Base-by-base conservation (phyloP, 2,797 vertebrate species). In the Megalops cyprinoides region DNA sequence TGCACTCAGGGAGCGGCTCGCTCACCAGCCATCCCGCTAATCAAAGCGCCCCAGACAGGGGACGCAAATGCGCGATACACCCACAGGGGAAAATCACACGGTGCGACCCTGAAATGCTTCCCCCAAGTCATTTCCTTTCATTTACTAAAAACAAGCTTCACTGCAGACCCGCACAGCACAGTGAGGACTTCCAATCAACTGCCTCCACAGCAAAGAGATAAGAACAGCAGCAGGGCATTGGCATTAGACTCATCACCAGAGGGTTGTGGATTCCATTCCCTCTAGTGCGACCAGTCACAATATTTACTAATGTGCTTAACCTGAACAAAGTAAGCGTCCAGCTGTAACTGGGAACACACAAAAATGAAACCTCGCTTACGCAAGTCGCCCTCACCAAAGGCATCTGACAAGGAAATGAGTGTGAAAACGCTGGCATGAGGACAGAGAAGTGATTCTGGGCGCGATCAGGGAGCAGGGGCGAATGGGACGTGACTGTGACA, bases 1-100 rank as follows among this genome's bases (percentile, higher is more conserved):
- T 73, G 58, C 25, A 18, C 14, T 9, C 49, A n/a, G 76, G 25
- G 79, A 67, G 65, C 9, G 42, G 62, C n/a, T 55, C 74, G 55
- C 39, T 48, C 48, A 12, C 80, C 34, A 80, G n/a, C n/a, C n/a
- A n/a, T n/a, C n/a, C n/a, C n/a, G n/a, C n/a, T n/a, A n/a, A n/a
- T n/a, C n/a, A n/a, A n/a, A n/a, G n/a, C n/a, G n/a, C n/a, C n/a
- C 2, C 1, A 39, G 3, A 67, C 18, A 7, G 65, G 65, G 37
- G 65, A 69, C 3, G 10, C 18, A 8, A 69, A 69, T 37, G 6
- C 0, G 1, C 6, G 1, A 4, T 37, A 4, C 34, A 42, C 65
- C 15, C 62, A 15, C 60, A 10, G 60, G 23, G 58, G 18, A 34
- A 12, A 65, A 69, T 37, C 23, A 37, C 37, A n/a, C 9, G 4